Evolutionary conservation across 2,888 invertebrate species (phyloP), one percentile per base, ranked within the genome.

Genomic region (Micropterix aruncella): DNA sequence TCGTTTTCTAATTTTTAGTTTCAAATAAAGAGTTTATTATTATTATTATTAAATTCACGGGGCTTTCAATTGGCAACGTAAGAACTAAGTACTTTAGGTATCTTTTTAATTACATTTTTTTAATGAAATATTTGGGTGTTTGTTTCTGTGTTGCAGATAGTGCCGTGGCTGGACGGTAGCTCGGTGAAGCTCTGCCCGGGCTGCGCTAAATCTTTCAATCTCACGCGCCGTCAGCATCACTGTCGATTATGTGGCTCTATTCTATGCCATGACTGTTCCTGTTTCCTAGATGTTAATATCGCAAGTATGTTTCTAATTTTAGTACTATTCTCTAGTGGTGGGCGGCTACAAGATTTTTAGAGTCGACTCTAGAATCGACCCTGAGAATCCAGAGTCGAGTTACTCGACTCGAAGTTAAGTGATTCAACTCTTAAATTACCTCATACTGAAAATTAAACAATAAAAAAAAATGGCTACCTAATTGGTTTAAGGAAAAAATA

Each of bases 171-270:
- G 39, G 90, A 93, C 56, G 97, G 97, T 27, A 79, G 79, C 41
- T 86, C 86, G 44, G 94, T 93, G 1, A 84, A 83, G 49, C 65
- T 90, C 5, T 99, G 97, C 60, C 92, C 93, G 0, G 84, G 80
- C 51, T 99, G 99, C 68, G 88, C 92, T 0, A 82, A 83, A 57
- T 74, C 80, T 40, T 99, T 99, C 63, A 84, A 86, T 55, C 64
- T 94, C 46, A 82, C 92, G 0, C 72, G 91, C 46, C 72, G 97
- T 50, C 89, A 94, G 60, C 97, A 99, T 65, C 99, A 99, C 65
- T 99, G 99, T 59, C 74, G 96, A 48, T 73, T 97, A 2, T 97
- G 92, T 60, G 96, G 96, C 1, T 85, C 88, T 45, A 82, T 96
- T 47, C 83, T 95, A 75, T 96, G 96, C 60, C 79, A 90, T 58